Evolutionary conservation across 2,888 invertebrate genomes (phyloP).

Genomic region (Ennomos fuscantarius): DNA sequence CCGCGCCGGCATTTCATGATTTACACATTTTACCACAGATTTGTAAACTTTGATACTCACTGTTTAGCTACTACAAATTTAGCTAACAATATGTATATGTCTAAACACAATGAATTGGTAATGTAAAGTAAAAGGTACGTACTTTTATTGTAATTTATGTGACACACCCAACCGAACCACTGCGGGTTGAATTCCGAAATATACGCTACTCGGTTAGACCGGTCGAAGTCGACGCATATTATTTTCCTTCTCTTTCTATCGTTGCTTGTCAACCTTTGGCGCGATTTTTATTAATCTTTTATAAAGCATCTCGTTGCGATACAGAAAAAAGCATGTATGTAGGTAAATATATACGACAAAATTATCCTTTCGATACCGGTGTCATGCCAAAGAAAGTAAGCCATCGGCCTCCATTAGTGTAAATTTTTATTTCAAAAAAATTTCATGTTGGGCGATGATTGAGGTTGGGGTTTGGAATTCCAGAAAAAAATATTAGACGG

Average conservation of each 20-base stretch:
- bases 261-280: constrained; percentile 60
- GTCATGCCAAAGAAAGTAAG: no score
- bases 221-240: constrained; percentile 66
- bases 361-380: no score
- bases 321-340: no score
- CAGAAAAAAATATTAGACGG: no score
- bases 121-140: constrained; percentile 52
- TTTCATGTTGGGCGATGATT: no score
- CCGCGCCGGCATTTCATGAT: constrained; percentile 46
- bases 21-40: constrained; percentile 16
- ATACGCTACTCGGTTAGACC: constrained; percentile 64
- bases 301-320: no score
- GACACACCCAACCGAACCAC: constrained; percentile 74
- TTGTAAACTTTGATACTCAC: constrained; percentile 21
- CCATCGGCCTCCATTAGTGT: no score
- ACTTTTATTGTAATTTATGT: constrained; percentile 63
- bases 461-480: no score
- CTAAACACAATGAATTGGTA: constrained; percentile 16
- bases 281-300: constrained; percentile 1
- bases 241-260: constrained; percentile 72
- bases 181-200: constrained; percentile 71
- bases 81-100: constrained; percentile 7
- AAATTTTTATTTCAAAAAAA: no score
- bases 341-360: no score
- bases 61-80: constrained; percentile 22